Base-by-base conservation (phyloP, 2,888 invertebrate species). In the Liodrosophila aerea region DNA sequence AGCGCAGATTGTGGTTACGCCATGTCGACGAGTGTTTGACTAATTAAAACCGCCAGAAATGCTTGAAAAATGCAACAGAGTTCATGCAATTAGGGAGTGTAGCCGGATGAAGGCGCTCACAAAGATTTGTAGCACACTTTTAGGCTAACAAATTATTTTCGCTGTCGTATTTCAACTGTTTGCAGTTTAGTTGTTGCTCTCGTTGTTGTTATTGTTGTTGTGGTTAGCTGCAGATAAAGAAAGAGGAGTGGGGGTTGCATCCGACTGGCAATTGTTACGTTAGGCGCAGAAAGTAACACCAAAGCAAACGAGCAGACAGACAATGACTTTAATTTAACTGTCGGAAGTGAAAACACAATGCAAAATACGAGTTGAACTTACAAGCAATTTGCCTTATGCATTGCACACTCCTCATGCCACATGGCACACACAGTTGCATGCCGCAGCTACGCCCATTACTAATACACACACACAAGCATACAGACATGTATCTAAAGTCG, bases 241-340 rank as follows among this genome's bases (percentile, higher is more conserved):
- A 22, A 22, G 3, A 22, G 5, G 3, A 22, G 5, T 5, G 5
- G n/a, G n/a, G n/a, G 74, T 46, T 51, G 71, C 63, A 47, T 62
- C 67, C 67, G 67, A 51, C 61, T 53, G 70, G 81, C 77, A 74
- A 80, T 85, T 82, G 85, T 78, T 84, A 82, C 68, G 68, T 82
- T 84, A 75, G 82, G 73, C 73, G 82, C 78, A 64, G 63, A 73
- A 62, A 64, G 54, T 62, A 82, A 73, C 64, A 59, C 53, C 54
- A 73, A 52, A 67, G 65, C 46, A 61, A 47, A 8, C 22, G 31
- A 45, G 66, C 63, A 70, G 69, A 33, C 71, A 61, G 60, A 73
- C 64, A 69, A 73, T 64, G 81, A 81, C 85, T 87, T 86, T 86
- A 86, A 87, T 86, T 87, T 86, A 86, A 86, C 84, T 86, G 87